These are phyloP conservation scores for Hirtodrosophila confusa DNA, from an alignment of 2,888 invertebrate genomes.

Conservation along the genomic window DNA sequence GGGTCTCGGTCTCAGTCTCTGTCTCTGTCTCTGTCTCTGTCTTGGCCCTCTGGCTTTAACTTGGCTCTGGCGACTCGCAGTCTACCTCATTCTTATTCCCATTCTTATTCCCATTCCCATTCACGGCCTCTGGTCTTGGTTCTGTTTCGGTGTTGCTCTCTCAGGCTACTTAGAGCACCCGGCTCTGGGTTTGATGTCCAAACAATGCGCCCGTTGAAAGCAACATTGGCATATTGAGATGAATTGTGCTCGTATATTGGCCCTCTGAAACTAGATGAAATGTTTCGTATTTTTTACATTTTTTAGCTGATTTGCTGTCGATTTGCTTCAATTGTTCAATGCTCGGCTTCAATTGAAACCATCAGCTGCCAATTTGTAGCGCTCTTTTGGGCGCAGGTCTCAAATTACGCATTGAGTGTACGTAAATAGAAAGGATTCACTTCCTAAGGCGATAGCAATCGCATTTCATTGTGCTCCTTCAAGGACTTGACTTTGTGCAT, in stretches of 20 bases:
- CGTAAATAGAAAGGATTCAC: neutral
- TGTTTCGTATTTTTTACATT: constrained; percentile 51
- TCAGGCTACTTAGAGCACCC: constrained; percentile 54
- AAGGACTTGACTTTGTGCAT: constrained; percentile 14
- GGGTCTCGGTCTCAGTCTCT: constrained; percentile 41
- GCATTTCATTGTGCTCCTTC: neutral
- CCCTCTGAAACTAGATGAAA: constrained; percentile 30
- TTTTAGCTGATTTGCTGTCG: constrained; percentile 28
- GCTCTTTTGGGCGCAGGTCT: constrained; percentile 40
- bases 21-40: constrained; percentile 11
- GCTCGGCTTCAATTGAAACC: constrained; percentile 26
- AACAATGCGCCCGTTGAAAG: constrained; percentile 77
- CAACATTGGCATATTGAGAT: constrained; percentile 80
- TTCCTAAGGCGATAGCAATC: constrained; percentile 24
- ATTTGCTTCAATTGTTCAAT: constrained; percentile 37
- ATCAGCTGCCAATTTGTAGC: constrained; percentile 47
- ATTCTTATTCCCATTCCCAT: no score
- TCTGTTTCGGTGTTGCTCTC: constrained; percentile 20
- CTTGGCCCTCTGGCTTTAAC: neutral
- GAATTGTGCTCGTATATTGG: constrained; percentile 59
- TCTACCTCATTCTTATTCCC: constrained; percentile 7
- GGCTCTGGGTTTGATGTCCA: constrained; percentile 67
- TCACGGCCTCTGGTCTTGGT: constrained; percentile 2
- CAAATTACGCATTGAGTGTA: constrained; percentile 1
- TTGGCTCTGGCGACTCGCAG: constrained; percentile 4